Evolutionary conservation across 2,888 invertebrate genomes (phyloP).

Genomic region (Tetropium fuscum): DNA sequence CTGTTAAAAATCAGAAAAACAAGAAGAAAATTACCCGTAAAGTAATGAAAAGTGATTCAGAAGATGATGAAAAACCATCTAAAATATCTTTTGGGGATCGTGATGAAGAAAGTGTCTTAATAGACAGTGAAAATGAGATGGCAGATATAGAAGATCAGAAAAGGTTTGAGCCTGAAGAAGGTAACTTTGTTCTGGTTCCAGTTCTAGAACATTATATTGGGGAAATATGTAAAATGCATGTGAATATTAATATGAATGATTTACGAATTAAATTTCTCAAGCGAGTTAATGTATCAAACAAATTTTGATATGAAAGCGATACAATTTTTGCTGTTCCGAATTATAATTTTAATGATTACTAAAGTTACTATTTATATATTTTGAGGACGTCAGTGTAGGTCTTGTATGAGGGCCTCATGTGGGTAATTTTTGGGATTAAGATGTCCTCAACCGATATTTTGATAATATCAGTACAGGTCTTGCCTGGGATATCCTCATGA

Average conservation of each 20-base stretch:
- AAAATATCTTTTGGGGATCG: background rate
- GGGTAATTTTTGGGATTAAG: too few species aligned
- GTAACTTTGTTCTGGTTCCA: background rate
- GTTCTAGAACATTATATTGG: constrained; percentile 7
- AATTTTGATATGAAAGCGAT: constrained; percentile 3
- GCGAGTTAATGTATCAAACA: background rate
- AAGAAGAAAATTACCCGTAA: background rate
- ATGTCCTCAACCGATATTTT: too few species aligned
- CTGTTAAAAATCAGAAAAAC: too few species aligned
- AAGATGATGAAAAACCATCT: constrained; percentile 1
- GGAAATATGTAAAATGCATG: constrained; percentile 4
- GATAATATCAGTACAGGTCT: too few species aligned
- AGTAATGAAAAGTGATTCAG: constrained; percentile 2
- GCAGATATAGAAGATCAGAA: constrained; percentile 3
- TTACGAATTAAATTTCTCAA: constrained; percentile 4
- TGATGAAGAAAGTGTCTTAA: background rate
- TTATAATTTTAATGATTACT: too few species aligned
- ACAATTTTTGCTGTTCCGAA: constrained; percentile 3
- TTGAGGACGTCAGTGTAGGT: too few species aligned
- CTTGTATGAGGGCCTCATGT: too few species aligned
- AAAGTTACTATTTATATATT: too few species aligned
- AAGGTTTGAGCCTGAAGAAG: constrained; percentile 2
- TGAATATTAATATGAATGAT: background rate
- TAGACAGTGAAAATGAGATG: constrained; percentile 3
- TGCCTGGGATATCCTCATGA: too few species aligned